Evolutionary conservation across 2,888 invertebrate genomes (phyloP), one percentile per base, ranked within the genome.

Genomic region (Loripinus fragilis): DNA sequence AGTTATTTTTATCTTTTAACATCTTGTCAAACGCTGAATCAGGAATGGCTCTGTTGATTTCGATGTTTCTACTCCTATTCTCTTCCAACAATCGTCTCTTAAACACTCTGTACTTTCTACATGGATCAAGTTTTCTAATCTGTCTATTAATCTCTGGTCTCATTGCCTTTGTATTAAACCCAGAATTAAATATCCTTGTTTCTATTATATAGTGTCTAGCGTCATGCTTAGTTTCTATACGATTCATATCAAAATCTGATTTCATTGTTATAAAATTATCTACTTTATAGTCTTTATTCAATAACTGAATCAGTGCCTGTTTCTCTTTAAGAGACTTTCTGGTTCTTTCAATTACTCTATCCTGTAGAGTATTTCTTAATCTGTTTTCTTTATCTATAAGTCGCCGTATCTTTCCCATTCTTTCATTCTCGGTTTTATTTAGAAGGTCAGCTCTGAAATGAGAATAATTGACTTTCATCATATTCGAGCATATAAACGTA

Each of bases 231-330:
- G 81, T 81, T 8, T 85, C 81, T n/a, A 83, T 80, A 17, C 76
- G 55, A 35, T 76, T 76, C 0, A 80, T 50, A 45, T 83, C 81
- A 73, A 86, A 88, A 1, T 81, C 81, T n/a, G 68, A 72, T 66
- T 84, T 76, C 84, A 87, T 84, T n/a, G 86, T 88, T 12, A 82
- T 73, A 67, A 88, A 88, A 35, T 86, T 80, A n/a, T 85, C 77
- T 23, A 84, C 79, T 38, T 71, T 80, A 45, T 88, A 88, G 1
- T 88, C 86, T 0, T 78, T 74, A n/a, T 79, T 73, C 7, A 86
- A 67, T 0, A 88, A 74, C 20, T 85, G 70, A 5, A 83, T 71
- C 38, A 85, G 77, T 15, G 88, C 88, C 60, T 76, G 74, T 65
- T 80, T 78, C 23, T 88, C 86, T 55, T 80, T 81, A 8, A 87